Evolutionary conservation across 2,113 vertebrate genomes (phyloP).

Genomic region (Corynorhinus townsendii): DNA sequence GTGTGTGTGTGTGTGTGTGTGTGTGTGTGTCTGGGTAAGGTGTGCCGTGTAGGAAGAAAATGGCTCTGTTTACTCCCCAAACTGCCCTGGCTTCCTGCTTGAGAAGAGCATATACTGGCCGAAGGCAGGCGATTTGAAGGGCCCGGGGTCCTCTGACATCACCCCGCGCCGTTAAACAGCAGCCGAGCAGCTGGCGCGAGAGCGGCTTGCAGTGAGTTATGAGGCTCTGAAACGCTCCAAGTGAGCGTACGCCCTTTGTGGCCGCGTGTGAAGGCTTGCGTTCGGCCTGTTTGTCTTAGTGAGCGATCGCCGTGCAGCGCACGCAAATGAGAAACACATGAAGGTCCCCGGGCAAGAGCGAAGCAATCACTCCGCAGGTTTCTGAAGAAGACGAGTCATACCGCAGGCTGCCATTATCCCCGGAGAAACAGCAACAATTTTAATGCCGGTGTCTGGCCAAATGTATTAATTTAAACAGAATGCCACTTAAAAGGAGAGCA

Average conservation of each 20-base stretch:
- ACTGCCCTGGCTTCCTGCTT: conserved; percentile 42
- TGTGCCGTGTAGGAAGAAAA: neutral
- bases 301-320: conserved; percentile 73
- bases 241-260: conserved; percentile 20
- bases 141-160: conserved; percentile 35
- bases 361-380: conserved; percentile 83
- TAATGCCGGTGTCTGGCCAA: conserved; percentile 88
- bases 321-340: conserved; percentile 85
- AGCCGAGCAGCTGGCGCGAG: neutral
- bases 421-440: conserved; percentile 84
- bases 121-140: neutral
- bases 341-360: conserved; percentile 80
- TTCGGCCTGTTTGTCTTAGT: conserved; percentile 82
- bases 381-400: conserved; percentile 83
- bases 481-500: conserved; percentile 81
- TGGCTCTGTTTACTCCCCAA: neutral
- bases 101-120: neutral
- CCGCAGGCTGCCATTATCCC: conserved; percentile 84
- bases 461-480: conserved; percentile 87
- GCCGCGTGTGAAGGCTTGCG: conserved; percentile 57
- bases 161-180: conserved; percentile 34
- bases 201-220: conserved; percentile 50
- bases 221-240: conserved; percentile 64
- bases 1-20: neutral
- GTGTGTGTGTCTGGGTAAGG: neutral